Percentiles rank a stretch among this genome's conserved stretches.
Conservation (phyloP, 2,797 vertebrate species). For the Coracias cyanogaster region DNA sequence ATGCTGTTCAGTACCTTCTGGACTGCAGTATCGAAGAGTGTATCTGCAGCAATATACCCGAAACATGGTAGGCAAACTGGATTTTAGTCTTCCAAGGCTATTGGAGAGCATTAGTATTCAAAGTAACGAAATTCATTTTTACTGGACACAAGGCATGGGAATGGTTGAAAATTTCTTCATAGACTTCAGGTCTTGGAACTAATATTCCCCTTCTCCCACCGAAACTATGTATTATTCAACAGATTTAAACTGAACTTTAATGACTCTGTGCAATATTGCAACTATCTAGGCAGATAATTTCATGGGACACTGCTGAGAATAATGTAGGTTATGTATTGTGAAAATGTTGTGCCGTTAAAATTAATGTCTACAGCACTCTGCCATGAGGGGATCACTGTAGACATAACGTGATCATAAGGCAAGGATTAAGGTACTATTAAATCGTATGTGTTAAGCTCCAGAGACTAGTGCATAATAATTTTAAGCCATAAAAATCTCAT, state of each 20-base stretch:
- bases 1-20: not conserved
- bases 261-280: not conserved
- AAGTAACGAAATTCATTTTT: not conserved
- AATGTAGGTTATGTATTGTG: not conserved
- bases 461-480: not conserved
- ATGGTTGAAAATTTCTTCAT: not conserved
- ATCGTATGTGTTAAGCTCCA: not conserved
- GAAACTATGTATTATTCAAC: not conserved
- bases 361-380: not conserved
- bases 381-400: not conserved
- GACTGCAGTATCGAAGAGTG: not conserved
- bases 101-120: not conserved
- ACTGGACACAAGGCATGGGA: not conserved
- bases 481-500: not conserved
- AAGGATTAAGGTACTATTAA: not conserved
- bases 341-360: not conserved
- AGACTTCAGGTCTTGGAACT: not conserved
- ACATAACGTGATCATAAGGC: not conserved
- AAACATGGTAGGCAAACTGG: not conserved
- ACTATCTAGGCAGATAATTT: slow-evolving; percentile 16
- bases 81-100: not conserved
- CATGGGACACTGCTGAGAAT: not conserved
- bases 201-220: not conserved
- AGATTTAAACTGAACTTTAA: not conserved
- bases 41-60: not conserved